A percentile compares a stretch with the other conserved stretches of the same genome.
These are phyloP conservation scores for Anhinga rufa DNA, from an alignment of 2,113 vertebrate genomes.

Conservation along the genomic window DNA sequence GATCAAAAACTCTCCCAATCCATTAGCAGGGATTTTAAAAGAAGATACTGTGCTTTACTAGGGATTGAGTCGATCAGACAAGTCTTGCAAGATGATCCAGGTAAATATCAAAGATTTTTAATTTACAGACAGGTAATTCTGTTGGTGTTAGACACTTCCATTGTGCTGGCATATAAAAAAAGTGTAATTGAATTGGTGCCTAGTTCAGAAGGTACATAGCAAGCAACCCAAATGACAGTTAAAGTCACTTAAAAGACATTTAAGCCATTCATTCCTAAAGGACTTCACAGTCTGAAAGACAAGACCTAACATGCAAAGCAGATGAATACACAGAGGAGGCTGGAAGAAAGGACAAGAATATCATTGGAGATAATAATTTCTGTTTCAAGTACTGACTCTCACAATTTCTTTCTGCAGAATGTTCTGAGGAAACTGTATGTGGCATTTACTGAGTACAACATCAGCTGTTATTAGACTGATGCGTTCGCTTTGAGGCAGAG, in stretches of 20 bases:
- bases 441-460: not conserved
- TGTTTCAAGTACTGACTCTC: not conserved
- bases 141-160: not conserved
- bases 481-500: accelerated
- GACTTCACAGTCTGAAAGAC: not conserved
- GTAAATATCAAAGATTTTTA: not conserved
- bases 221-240: not conserved
- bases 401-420: not conserved
- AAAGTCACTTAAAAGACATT: not conserved
- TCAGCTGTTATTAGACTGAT: not conserved
- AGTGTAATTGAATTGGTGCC: not conserved
- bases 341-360: not conserved
- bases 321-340: not conserved
- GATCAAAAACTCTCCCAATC: not conserved
- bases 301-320: not conserved
- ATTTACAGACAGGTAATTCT: not conserved
- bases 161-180: not conserved
- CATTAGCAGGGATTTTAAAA: not conserved
- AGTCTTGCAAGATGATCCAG: not conserved
- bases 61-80: not conserved
- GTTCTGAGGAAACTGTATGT: not conserved
- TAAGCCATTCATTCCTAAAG: not conserved
- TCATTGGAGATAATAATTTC: not conserved
- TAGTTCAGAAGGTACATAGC: not conserved
- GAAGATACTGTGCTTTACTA: not conserved